phyloP scores from a whole-genome alignment of 2,113 vertebrate species.

The Tragulus kanchil region DNA sequence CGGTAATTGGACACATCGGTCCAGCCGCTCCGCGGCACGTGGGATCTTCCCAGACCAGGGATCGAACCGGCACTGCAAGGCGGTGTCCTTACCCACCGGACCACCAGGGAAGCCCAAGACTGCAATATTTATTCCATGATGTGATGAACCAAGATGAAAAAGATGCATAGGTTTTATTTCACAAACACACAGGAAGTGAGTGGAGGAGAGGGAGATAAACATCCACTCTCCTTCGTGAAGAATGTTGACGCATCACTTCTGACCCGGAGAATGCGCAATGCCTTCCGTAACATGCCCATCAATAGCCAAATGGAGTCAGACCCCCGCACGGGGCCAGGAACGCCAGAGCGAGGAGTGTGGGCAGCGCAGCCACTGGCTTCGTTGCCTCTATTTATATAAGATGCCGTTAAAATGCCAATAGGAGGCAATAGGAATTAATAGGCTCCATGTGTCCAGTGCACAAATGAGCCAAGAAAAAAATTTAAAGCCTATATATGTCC shows the following conservation, averaged over 20 bases:
- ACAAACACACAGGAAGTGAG: background rate
- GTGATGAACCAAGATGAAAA: slow-evolving; percentile 69
- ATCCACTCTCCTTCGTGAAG: slow-evolving; percentile 47
- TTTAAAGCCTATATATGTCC: background rate
- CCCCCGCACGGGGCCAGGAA: slow-evolving; percentile 67
- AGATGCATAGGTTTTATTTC: slow-evolving; percentile 65
- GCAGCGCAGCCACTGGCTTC: background rate
- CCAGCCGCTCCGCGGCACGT: too few species aligned
- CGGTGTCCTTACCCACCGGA: too few species aligned
- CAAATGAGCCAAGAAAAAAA: slow-evolving; percentile 10
- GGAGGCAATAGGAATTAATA: slow-evolving; percentile 34
- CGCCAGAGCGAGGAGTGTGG: slow-evolving; percentile 64
- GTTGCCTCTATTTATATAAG: slow-evolving; percentile 10
- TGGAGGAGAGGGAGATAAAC: slow-evolving; percentile 42
- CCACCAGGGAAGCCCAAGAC: background rate
- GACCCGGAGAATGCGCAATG: slow-evolving; percentile 58
- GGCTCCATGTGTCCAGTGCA: background rate
- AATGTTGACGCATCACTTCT: slow-evolving; percentile 61
- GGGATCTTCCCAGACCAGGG: too few species aligned
- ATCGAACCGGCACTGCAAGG: too few species aligned
- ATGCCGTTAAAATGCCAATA: slow-evolving; percentile 30
- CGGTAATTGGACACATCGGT: too few species aligned
- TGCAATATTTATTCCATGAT: slow-evolving; percentile 61
- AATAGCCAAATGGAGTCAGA: background rate
- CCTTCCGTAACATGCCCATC: slow-evolving; percentile 61